Base-by-base conservation (phyloP, 2,888 invertebrate species). In the Labia minor region DNA sequence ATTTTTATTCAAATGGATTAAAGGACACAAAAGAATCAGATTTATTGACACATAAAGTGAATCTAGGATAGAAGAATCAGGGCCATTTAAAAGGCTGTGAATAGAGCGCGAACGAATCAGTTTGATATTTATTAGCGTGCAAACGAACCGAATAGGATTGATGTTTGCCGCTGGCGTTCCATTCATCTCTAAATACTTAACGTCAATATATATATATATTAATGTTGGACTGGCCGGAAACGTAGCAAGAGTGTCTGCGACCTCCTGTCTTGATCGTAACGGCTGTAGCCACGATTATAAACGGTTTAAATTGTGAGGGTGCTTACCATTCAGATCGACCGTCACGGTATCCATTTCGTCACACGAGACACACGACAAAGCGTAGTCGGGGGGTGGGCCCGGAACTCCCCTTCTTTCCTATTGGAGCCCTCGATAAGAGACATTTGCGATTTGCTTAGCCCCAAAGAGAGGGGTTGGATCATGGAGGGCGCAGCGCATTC, bases 121-220 rank as follows among this genome's bases (percentile, higher is more conserved):
- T 49, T 49, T 49, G 49, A 49, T 49, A 49, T 49, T 49, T 49
- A 49, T 49, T 49, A 49, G 49, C 49, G 49, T 49, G 49, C 49
- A 49, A 49, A 49, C 49, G 49, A 49, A 49, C 49, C 49, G 49
- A 49, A 49, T 49, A 49, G 26, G 49, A 49, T 49, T 49, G 49
- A 49, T 49, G 49, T 49, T 49, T 49, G 49, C 49, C 49, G 49
- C 49, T 49, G 49, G 49, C 49, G 49, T 49, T 49, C 49, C 49
- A 49, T 49, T 49, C 49, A 49, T 49, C 49, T 49, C 49, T 14
- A 49, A 49, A 49, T 49, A 49, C 49, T 49, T 49, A 49, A 49
- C 49, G 49, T 49, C 49, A 49, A 49, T 49, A 49, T 49, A 49
- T 49, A 49, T 49, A 49, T 49, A 49, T 49, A 49, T 49, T 3